A percentile compares a stretch with the other conserved stretches of the same genome.
Evolutionary conservation across 1,140 invertebrate genomes (phyloP).

Genomic region (Parasteatoda tepidariorum): DNA sequence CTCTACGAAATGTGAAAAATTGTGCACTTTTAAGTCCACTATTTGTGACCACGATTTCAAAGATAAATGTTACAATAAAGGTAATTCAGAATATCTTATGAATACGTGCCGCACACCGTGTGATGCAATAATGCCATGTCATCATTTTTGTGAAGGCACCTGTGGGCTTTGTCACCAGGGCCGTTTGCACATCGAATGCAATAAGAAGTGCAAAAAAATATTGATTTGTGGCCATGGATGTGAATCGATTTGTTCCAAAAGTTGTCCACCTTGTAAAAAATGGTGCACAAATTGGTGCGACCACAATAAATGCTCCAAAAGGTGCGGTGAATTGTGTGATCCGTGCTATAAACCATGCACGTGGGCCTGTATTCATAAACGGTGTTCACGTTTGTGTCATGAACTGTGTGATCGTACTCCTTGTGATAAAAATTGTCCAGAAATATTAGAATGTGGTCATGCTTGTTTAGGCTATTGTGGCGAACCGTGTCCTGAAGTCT

Average conservation of each 20-base stretch:
- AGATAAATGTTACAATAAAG: constrained; percentile 8
- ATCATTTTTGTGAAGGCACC: constrained; percentile 67
- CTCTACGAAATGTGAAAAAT: constrained; percentile 7
- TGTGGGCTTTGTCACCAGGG: constrained; percentile 60
- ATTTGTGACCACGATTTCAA: constrained; percentile 55
- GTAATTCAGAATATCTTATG: not conserved
- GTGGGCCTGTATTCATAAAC: constrained; percentile 72
- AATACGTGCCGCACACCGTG: constrained; percentile 71
- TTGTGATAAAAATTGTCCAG: constrained; percentile 72
- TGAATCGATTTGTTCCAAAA: constrained; percentile 61
- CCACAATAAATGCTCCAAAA: constrained; percentile 52
- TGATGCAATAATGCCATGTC: constrained; percentile 70
- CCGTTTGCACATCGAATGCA: constrained; percentile 72
- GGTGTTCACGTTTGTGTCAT: constrained; percentile 73
- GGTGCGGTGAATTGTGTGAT: constrained; percentile 59
- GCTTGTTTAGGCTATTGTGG: constrained; percentile 77
- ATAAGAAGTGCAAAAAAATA: constrained; percentile 64
- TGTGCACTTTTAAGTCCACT: not conserved
- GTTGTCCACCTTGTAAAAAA: constrained; percentile 64
- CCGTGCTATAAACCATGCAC: constrained; percentile 52
- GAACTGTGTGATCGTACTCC: constrained; percentile 73
- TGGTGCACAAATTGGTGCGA: constrained; percentile 60
- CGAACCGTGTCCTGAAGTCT: constrained; percentile 73
- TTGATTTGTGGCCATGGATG: constrained; percentile 69
- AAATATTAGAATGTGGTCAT: constrained; percentile 76